Evolutionary conservation across 2,888 invertebrate genomes (phyloP), one percentile per base, ranked within the genome.

Genomic region (Mesochorus sp.): DNA sequence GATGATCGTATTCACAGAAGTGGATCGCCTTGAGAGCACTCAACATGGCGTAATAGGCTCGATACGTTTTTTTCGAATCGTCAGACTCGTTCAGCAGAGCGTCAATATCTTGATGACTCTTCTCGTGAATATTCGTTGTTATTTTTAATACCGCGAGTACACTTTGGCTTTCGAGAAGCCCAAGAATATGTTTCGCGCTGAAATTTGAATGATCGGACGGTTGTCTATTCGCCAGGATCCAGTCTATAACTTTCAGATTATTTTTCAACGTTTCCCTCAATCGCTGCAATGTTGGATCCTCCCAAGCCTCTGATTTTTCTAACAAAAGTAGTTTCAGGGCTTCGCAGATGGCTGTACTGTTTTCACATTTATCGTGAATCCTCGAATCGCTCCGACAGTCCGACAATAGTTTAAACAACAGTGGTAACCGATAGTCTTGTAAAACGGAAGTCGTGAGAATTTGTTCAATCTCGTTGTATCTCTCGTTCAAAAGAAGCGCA

Each of bases 121-220:
- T 84, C 28, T 88, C 84, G 19, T 90, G 86, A 34, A 91, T 82
- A 74, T 90, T 80, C 10, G 84, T 85, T 1, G 85, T 84, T 21
- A 80, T 83, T 67, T 87, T 88, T 12, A 91, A 53, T 19, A 88
- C 85, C 0, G 81, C 81, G 0, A 91, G 81, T 17, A 82, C 79
- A 55, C 84, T 85, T 39, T 82, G 82, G 64, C 82, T 80, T 62
- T 85, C 81, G 1, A 90, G 62, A 37, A 85, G 76, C 17, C 75
- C 74, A 0, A 91, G 75, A 17, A 87, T 82, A n/a, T 81, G 72
- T 42, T 87, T 87, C 6, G 85, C 76, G 8, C 82, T 85, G 6
- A 84, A 49, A 72, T 70, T 82, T 17, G 80, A 72, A 57, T 83
- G 81, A 34, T 19, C 8, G 6, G 49, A n/a, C n/a, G 3, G 14